phyloP scores from a whole-genome alignment of 2,888 invertebrate species.

The Caenorhabditis sp. region DNA sequence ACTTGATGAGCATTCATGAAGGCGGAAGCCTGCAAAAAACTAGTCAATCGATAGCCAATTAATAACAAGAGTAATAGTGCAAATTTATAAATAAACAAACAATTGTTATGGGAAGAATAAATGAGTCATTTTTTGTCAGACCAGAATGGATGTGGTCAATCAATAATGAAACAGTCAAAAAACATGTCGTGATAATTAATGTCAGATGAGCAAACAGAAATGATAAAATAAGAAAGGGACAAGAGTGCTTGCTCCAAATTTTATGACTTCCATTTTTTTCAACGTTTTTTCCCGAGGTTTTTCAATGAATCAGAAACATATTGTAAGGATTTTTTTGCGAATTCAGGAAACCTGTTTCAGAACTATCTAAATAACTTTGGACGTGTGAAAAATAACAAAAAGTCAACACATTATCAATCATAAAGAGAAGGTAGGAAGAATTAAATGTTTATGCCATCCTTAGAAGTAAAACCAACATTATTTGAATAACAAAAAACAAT shows the following conservation, averaged over 20 bases:
- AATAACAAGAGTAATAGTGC: constrained; percentile 1
- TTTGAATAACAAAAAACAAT: background rate
- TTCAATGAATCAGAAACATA: too few relatives aligned
- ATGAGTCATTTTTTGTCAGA: background rate
- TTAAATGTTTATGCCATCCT: background rate
- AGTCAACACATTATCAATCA: too few relatives aligned
- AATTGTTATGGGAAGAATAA: background rate
- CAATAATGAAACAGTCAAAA: background rate
- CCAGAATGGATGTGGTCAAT: background rate
- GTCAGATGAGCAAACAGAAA: background rate
- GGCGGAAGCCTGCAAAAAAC: background rate
- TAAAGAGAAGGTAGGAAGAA: background rate
- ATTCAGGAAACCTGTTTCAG: background rate
- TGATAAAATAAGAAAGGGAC: background rate
- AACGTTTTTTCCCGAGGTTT: background rate
- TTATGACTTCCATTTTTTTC: background rate
- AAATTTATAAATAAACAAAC: background rate
- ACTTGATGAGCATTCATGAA: constrained; percentile 76
- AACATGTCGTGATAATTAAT: background rate
- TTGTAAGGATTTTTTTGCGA: too few relatives aligned
- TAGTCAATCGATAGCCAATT: background rate
- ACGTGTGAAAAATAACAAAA: too few relatives aligned
- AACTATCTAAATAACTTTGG: too few relatives aligned
- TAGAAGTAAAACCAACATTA: background rate
- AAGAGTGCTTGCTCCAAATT: too few relatives aligned